A percentile compares a stretch with the other conserved stretches of the same genome.
phyloP scores from a whole-genome alignment of 2,797 vertebrate genomes.

The Staurois parvus region DNA sequence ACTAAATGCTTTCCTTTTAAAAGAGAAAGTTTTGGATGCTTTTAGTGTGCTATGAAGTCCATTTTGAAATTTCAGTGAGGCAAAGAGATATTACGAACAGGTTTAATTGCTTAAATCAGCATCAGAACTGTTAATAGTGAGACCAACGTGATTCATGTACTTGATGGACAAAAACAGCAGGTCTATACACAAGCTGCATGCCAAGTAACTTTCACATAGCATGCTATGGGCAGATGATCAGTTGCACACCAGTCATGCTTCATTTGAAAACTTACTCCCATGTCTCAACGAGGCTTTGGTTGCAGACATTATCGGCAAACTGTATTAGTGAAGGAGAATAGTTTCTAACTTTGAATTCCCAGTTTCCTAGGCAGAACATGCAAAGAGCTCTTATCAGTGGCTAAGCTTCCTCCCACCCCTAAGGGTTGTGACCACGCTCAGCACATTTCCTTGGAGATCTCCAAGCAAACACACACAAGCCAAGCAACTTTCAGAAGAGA shows the following conservation, averaged over 20 bases:
- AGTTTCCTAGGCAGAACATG: conserved; percentile 40
- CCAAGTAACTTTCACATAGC: background rate
- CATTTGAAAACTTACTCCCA: background rate
- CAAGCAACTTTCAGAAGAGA: conserved; percentile 20
- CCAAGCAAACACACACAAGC: conserved; percentile 51
- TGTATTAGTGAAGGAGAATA: background rate
- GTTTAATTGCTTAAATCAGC: too few relatives aligned
- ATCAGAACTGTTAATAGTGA: background rate
- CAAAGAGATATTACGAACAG: too few relatives aligned
- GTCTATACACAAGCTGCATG: background rate
- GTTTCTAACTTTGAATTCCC: conserved; percentile 2
- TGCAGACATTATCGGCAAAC: background rate
- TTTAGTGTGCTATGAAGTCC: too few relatives aligned
- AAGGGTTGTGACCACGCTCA: conserved; percentile 21
- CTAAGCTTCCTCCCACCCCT: conserved; percentile 26
- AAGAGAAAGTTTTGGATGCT: too few relatives aligned
- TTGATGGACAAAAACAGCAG: background rate
- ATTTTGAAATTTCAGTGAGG: too few relatives aligned
- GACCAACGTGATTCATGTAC: background rate
- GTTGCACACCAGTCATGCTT: conserved; percentile 9
- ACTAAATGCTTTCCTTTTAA: too few relatives aligned
- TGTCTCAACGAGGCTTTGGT: background rate
- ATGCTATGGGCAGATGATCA: background rate
- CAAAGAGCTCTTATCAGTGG: conserved; percentile 23
- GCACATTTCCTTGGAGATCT: conserved; percentile 40